Percentiles rank a stretch among this genome's conserved stretches.
Conservation (phyloP, 2,113 vertebrate species). For the Cottus gobio region DNA sequence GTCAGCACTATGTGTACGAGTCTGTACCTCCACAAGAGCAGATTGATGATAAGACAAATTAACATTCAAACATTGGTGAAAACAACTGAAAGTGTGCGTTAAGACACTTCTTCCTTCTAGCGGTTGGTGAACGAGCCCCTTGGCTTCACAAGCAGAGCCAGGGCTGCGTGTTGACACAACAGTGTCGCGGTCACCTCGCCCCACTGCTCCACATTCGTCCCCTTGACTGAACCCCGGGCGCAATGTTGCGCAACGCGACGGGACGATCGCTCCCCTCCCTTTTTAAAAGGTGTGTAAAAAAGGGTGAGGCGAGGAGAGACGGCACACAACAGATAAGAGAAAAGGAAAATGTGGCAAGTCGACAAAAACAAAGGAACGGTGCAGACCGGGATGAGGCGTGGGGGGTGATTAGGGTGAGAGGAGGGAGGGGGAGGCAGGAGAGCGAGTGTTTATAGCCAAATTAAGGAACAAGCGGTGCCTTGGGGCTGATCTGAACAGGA, state of each 20-base stretch:
- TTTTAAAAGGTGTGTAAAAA: neutral
- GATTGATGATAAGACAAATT: no score
- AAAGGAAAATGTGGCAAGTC: constrained; percentile 9
- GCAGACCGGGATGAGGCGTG: constrained; percentile 53
- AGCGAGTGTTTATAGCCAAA: constrained; percentile 42
- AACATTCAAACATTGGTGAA: no score
- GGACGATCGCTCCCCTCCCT: neutral
- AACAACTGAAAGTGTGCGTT: no score
- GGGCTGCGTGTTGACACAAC: constrained; percentile 19
- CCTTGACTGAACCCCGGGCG: constrained; percentile 17
- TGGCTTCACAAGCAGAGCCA: neutral
- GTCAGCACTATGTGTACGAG: no score
- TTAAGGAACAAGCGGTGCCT: constrained; percentile 68
- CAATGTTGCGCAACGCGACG: neutral
- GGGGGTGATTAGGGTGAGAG: constrained; percentile 63
- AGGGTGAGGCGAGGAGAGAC: constrained; percentile 27
- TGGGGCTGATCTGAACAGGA: constrained; percentile 78
- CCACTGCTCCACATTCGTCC: constrained; percentile 30
- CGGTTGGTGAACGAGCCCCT: neutral
- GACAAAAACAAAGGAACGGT: constrained; percentile 34
- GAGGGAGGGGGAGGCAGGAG: constrained; percentile 18
- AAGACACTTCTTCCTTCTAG: neutral
- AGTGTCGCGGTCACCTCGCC: constrained; percentile 54
- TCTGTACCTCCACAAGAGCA: no score
- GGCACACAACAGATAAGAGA: neutral